Base-by-base conservation (phyloP, 2,888 invertebrate species). In the Sussaba pulchella region DNA sequence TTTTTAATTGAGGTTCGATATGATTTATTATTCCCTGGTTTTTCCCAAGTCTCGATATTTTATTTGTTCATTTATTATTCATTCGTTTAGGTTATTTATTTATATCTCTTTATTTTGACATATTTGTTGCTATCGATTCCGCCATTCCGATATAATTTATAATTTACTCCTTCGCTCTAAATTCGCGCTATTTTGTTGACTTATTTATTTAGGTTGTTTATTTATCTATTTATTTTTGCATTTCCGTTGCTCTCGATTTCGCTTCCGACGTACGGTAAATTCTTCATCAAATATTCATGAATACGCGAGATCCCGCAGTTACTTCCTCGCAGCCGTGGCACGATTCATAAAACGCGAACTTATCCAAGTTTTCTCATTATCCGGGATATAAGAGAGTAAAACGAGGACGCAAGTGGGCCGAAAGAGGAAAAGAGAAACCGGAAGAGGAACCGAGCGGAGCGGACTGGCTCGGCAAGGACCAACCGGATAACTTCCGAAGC, bases 311-410 rank as follows among this genome's bases (percentile, higher is more conserved):
- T 26, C 69, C 57, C 70, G 10, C 21, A 43, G 70, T 31, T 8
- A 36, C 12, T 14, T n/a, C 36, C 26, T 59, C 45, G 36, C 36
- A 14, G 61, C 54, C 47, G 21, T 6, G 67, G 47, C 77, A 75
- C 76, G 77, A 84, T 82, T 82, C 73, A 57, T 77, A 57, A 79
- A 84, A 77, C 73, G 70, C 81, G 83, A 84, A 84, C 85, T 84
- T 75, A 83, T 75, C 84, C 74, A 87, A 88, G 86, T 88, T 87
- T 88, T 87, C 87, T 87, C 87, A 87, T 87, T 87, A 87, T 85
- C 82, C 81, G 43, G 70, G 69, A 63, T 73, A 54, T 73, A 61
- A 52, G 66, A 59, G 36, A 36, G 74, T 72, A 76, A 61, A 54
- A 71, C 41, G 50, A 36, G 52, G 66, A 36, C 63, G 70, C 12